phyloP scores from a whole-genome alignment of 2,113 vertebrate species.

The Nycticryphes semicollaris region DNA sequence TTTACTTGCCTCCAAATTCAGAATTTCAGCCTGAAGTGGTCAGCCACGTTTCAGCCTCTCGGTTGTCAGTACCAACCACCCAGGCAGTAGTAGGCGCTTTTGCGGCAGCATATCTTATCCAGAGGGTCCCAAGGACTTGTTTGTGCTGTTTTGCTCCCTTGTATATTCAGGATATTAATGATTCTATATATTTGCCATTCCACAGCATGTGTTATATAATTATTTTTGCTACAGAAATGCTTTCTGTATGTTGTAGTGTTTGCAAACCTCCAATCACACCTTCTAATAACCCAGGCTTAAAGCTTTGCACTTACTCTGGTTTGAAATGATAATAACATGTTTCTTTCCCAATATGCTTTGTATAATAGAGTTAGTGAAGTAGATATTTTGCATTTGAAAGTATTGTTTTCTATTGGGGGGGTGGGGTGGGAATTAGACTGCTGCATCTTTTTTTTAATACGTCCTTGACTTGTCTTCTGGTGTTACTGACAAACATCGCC shows the following conservation, averaged over 20 bases:
- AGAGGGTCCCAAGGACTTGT: not conserved
- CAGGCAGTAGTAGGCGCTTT: not conserved
- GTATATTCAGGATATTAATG: not conserved
- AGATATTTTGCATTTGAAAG: constrained; percentile 46
- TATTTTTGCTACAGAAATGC: not conserved
- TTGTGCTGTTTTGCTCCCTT: not conserved
- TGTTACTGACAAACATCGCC: constrained; percentile 13
- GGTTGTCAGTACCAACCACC: not conserved
- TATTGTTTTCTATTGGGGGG: not conserved
- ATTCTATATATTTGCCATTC: not conserved
- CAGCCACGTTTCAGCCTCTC: not conserved
- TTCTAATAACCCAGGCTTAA: not conserved
- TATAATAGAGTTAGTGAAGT: not conserved
- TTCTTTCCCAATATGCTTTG: constrained; percentile 22
- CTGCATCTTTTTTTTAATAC: not conserved
- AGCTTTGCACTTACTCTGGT: not conserved
- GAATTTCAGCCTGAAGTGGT: not conserved
- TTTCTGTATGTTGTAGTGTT: not conserved
- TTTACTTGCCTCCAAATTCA: not conserved
- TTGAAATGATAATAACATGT: constrained; percentile 42
- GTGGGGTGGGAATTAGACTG: not conserved
- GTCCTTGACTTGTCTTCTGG: constrained; percentile 61
- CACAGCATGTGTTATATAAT: not conserved
- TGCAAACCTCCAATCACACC: not conserved
- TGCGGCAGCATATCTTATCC: not conserved